Evolutionary conservation across 2,797 vertebrate species (phyloP), one percentile per base, ranked within the genome.

Genomic region (Cuniculus paca): DNA sequence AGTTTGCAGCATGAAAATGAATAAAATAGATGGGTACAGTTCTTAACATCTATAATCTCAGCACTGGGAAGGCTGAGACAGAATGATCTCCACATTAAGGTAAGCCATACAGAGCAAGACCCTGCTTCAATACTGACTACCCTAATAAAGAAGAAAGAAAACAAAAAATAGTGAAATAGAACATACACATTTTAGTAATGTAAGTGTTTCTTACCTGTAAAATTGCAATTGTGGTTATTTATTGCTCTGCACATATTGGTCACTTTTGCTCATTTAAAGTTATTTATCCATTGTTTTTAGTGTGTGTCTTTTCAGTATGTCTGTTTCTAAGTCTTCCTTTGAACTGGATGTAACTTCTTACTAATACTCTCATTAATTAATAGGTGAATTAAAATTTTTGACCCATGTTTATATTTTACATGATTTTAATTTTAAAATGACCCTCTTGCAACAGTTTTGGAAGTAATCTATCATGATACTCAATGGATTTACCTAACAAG

Each of bases 361-460:
- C 19, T 81, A 79, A 24, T 48, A 87, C 52, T 92, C 14, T 95
- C 5, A 58, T 74, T 95, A 86, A 39, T 78, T 89, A 95, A 82
- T 28, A 45, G 58, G 45, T 58, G 79, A 50, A n/a, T 19, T 93
- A 54, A 88, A 94, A 82, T 45, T 1, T 81, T 92, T 56, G 36
- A 88, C 10, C 7, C 4, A 39, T 7, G 10, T 78, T 87, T 89
- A 52, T 83, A 77, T n/a, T 70, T 91, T 48, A 45, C 4, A 56
- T 74, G 39, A 52, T 92, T 86, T 82, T 88, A 88, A 36, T 10
- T 3, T 58, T 77, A 65, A 75, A 68, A 54, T 83, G 26, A 83
- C 79, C 74, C 6, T 6, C 28, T 50, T 82, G 56, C 13, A 87
- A n/a, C 20, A 80, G 28, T 81, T 39, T 87, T 39, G 56, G 68